Conservation (phyloP, 2,113 vertebrate species). For the Lepus europaeus region DNA sequence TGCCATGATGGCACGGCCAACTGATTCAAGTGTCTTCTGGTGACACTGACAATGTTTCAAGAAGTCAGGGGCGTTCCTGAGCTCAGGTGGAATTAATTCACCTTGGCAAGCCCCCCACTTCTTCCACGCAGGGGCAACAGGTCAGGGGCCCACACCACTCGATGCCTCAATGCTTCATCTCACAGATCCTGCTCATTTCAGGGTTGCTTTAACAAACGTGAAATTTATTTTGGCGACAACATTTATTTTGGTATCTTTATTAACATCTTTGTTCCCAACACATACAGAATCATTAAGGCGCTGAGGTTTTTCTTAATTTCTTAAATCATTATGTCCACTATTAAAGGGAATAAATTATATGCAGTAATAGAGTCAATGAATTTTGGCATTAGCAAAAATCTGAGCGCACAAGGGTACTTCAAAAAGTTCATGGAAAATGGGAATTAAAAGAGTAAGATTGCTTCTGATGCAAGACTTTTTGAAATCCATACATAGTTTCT, state of each 20-base stretch:
- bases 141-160: accelerated
- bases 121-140: accelerated
- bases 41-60: too few species aligned
- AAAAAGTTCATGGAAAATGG: too few species aligned
- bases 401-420: too few species aligned
- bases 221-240: too few species aligned
- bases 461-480: too few species aligned
- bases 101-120: not conserved
- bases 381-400: not conserved
- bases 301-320: not conserved
- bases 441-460: too few species aligned
- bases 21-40: too few species aligned
- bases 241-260: accelerated
- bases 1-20: not conserved
- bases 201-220: not conserved
- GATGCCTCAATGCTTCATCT: accelerated
- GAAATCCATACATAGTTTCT: too few species aligned
- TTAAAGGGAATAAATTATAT: accelerated
- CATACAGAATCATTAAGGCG: not conserved
- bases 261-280: not conserved
- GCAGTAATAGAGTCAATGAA: accelerated
- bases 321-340: not conserved
- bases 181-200: not conserved
- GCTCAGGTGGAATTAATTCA: too few species aligned
- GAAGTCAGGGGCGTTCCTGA: not conserved